Conservation (phyloP, 2,888 invertebrate genomes). For the Brachypterus glaber region DNA sequence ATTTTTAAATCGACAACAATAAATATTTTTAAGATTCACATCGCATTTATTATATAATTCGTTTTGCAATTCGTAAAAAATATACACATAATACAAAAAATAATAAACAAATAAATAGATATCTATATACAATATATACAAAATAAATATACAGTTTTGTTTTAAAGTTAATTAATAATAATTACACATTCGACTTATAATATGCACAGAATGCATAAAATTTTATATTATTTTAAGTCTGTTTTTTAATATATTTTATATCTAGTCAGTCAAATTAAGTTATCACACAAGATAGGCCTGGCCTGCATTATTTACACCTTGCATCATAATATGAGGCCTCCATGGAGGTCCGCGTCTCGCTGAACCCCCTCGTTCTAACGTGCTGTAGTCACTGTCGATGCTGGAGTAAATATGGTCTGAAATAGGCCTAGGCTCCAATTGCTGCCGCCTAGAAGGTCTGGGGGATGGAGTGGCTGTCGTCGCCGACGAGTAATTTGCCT, state of each 20-base stretch:
- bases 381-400: constrained; percentile 82
- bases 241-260: constrained; percentile 25
- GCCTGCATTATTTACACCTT: constrained; percentile 42
- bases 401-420: constrained; percentile 86
- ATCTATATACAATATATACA: constrained; percentile 43
- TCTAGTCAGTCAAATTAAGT: constrained; percentile 40
- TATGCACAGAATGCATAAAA: too few species aligned
- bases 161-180: constrained; percentile 22
- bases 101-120: constrained; percentile 42
- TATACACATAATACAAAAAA: constrained; percentile 43
- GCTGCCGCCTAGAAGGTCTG: constrained; percentile 40
- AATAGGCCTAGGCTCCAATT: constrained; percentile 61
- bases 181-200: constrained; percentile 28
- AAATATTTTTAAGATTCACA: constrained; percentile 35
- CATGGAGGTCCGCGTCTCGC: constrained; percentile 44
- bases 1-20: too few species aligned
- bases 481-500: constrained; percentile 55
- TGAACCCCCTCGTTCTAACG: constrained; percentile 61
- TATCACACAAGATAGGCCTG: constrained; percentile 66
- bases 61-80: constrained; percentile 41
- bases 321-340: constrained; percentile 43
- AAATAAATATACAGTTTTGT: constrained; percentile 43
- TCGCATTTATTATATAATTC: constrained; percentile 39
- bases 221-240: constrained; percentile 22
- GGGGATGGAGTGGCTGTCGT: constrained; percentile 58